phyloP scores from a whole-genome alignment of 2,113 vertebrate species.

The Coracopsis vasa region DNA sequence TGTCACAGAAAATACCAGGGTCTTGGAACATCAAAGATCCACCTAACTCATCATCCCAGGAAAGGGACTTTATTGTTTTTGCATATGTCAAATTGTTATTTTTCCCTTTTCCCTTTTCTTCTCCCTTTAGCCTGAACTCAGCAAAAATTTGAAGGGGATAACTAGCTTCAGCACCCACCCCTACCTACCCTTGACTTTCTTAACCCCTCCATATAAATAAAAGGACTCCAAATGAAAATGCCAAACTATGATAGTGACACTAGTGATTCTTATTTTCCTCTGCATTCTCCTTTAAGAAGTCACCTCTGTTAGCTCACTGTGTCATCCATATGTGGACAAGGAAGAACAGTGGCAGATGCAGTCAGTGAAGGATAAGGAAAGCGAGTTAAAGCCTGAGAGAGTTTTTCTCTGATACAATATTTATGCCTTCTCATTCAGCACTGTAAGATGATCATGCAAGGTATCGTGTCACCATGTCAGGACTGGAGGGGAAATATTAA shows the following conservation, averaged over 20 bases:
- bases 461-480: conserved; percentile 53
- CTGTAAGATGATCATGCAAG: conserved; percentile 57
- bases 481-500: conserved; percentile 66
- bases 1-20: conserved; percentile 76
- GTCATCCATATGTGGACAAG: conserved; percentile 33
- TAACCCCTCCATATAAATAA: conserved; percentile 72
- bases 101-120: conserved; percentile 63
- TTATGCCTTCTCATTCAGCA: conserved; percentile 70
- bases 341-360: conserved; percentile 58
- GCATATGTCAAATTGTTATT: conserved; percentile 91
- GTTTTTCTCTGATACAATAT: conserved; percentile 51
- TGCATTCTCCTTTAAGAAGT: conserved; percentile 78
- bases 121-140: conserved; percentile 78
- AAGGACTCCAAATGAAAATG: conserved; percentile 87
- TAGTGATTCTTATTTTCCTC: conserved; percentile 86
- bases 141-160: conserved; percentile 83
- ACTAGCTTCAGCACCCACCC: conserved; percentile 69
- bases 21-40: conserved; percentile 85
- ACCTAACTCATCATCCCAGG: conserved; percentile 79
- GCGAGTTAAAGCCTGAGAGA: conserved; percentile 47
- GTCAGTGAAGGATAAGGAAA: conserved; percentile 49
- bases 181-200: conserved; percentile 70
- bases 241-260: conserved; percentile 87
- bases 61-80: conserved; percentile 87
- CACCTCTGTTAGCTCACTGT: conserved; percentile 52